Conservation (phyloP, 2,888 invertebrate species). For the Amphipyra berbera region DNA sequence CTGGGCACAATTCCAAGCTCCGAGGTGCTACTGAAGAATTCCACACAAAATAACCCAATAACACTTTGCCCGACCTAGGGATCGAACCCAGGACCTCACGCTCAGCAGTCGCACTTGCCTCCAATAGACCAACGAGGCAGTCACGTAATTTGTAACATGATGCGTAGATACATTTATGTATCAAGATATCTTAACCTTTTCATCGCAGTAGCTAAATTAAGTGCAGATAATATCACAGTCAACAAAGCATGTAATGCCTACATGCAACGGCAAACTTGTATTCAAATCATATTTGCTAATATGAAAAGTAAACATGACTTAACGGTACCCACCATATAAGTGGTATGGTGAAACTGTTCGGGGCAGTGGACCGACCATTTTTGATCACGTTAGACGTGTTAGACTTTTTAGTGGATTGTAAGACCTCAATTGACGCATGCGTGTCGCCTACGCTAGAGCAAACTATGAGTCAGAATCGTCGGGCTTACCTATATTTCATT, state of each 20-base stretch:
- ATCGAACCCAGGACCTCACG: too few species aligned
- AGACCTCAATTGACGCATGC: slow-evolving; percentile 31
- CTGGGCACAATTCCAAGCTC: too few species aligned
- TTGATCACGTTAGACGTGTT: slow-evolving; percentile 47
- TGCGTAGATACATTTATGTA: background rate
- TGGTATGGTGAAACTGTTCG: slow-evolving; percentile 69
- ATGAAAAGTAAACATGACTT: slow-evolving; percentile 65
- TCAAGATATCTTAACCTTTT: slow-evolving; percentile 19
- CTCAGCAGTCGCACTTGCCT: too few species aligned
- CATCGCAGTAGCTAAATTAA: slow-evolving; percentile 22
- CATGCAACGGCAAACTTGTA: slow-evolving; percentile 36
- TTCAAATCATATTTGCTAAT: slow-evolving; percentile 63
- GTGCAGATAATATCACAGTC: slow-evolving; percentile 27
- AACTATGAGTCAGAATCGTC: slow-evolving; percentile 22
- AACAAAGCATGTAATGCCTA: slow-evolving; percentile 37
- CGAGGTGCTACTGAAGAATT: too few species aligned
- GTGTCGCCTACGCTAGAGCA: slow-evolving; percentile 21
- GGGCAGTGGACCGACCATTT: slow-evolving; percentile 69
- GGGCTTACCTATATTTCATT: slow-evolving; percentile 15
- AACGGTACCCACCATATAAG: slow-evolving; percentile 71
- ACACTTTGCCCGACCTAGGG: too few species aligned
- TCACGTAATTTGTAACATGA: too few species aligned
- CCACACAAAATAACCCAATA: too few species aligned
- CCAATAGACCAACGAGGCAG: too few species aligned
- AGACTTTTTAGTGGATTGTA: slow-evolving; percentile 48